Evolutionary conservation across 2,113 vertebrate genomes (phyloP).

Genomic region (Mesembrinibis cayennensis): DNA sequence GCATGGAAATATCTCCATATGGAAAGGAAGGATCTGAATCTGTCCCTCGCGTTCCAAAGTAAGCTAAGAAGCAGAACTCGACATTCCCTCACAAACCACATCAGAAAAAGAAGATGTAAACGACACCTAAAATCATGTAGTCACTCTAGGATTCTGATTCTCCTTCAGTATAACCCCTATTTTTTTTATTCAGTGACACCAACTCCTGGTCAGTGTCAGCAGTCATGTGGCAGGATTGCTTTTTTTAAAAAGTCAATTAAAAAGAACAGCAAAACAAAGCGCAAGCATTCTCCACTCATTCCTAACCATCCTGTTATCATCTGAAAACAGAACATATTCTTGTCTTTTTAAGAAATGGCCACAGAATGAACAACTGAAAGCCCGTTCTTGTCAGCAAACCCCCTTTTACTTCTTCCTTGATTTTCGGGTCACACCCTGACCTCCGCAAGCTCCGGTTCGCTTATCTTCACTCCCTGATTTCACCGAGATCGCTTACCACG

Average conservation of each 20-base stretch:
- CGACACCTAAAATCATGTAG: fast-evolving
- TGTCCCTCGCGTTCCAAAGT: not conserved
- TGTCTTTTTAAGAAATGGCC: not conserved
- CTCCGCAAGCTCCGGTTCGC: not conserved
- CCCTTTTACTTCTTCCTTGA: not conserved
- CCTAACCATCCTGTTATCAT: not conserved
- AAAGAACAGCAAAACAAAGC: not conserved
- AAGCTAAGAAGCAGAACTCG: not conserved
- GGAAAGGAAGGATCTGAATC: not conserved
- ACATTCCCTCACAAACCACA: not conserved
- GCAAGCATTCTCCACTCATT: not conserved
- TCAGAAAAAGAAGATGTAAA: not conserved
- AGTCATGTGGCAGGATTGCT: not conserved
- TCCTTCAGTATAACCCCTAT: not conserved
- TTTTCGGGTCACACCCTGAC: not conserved
- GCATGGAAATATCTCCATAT: not conserved
- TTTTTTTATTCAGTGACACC: not conserved
- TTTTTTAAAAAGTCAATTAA: not conserved
- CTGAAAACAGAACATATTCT: not conserved
- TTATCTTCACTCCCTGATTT: not conserved
- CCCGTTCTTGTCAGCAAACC: not conserved
- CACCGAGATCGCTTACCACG: not conserved
- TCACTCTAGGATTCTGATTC: not conserved
- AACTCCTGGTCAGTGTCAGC: not conserved
- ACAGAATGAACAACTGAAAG: not conserved